Conservation (phyloP, 2,113 vertebrate species). For the Ursus arctos region DNA sequence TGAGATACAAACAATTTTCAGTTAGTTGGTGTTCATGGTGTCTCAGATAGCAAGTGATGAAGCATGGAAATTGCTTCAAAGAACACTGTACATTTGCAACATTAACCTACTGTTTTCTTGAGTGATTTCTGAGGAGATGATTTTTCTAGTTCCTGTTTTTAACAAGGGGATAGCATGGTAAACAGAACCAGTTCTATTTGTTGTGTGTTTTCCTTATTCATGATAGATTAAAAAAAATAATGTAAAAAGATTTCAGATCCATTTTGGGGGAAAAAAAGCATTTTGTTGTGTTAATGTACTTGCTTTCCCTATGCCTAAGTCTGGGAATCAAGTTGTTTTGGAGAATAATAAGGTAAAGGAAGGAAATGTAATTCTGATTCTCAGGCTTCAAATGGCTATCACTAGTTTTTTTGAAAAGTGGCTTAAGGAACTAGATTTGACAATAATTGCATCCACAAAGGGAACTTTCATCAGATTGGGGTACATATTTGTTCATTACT, state of each 20-base stretch:
- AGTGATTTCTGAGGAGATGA: conserved; percentile 60
- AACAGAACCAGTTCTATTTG: background rate
- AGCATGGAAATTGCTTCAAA: conserved; percentile 35
- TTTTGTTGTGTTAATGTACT: background rate
- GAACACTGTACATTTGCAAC: conserved; percentile 5
- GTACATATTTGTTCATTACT: background rate
- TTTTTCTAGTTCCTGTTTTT: conserved; percentile 54
- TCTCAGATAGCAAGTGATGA: conserved; percentile 27
- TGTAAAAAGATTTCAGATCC: background rate
- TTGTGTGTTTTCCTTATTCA: background rate
- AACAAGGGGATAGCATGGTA: background rate
- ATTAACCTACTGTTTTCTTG: conserved; percentile 56
- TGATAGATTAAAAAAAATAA: background rate
- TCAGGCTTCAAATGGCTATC: background rate
- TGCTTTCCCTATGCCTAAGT: background rate
- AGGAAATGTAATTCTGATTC: background rate
- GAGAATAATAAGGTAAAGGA: background rate
- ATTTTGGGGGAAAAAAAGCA: background rate
- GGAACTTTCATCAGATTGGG: background rate
- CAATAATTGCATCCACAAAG: background rate
- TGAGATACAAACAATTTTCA: conserved; percentile 35
- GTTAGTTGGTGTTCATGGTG: background rate
- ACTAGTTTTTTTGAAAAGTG: background rate
- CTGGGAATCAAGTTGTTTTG: background rate
- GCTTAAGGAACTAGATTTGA: background rate